Evolutionary conservation across 2,113 vertebrate genomes (phyloP), one percentile per base, ranked within the genome.

Genomic region (Suricata suricatta): DNA sequence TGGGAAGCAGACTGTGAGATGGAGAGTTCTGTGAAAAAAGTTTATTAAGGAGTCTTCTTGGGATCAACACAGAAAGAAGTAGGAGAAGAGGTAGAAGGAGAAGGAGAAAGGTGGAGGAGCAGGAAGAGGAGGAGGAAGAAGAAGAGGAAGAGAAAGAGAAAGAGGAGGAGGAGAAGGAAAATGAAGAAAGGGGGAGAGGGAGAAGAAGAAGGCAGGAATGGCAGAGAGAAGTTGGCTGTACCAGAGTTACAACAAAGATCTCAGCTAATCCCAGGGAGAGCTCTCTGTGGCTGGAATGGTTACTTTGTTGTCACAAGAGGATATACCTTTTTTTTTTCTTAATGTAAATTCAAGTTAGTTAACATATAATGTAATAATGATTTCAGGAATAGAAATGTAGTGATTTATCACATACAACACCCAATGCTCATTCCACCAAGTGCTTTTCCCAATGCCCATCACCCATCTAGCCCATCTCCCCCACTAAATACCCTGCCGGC

Each of bases 61-160:
- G 66, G 1, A 21, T 50, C 33, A 86, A 41, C 31, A 92, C 13
- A 52, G 69, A 21, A 19, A 54, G 27, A 31, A 35, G 25, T 12
- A 11, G 12, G 38, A 25, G 38, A 25, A 72, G 6, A 25, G 11
- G 23, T 50, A 72, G n/a, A 38, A 72, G 38, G 4, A 38, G 23
- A 33, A 15, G 5, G 31, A 66, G 12, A 66, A 33, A 33, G 9
- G 50, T 14, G 44, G 80, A n/a, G 50, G 23, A 27, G 25, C 19
- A 85, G 41, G 38, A 38, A 25, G 23, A 27, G 13, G 38, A 27
- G 41, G 3, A 38, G 38, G 10, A 74, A 14, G 16, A 9, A 29
- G 19, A 23, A 31, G 1, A 2, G 1, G 19, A 23, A 31, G 1
- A 2, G 1, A 0, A 11, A 23, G 25, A 29, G 25, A 12, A 29